These are phyloP conservation scores for Drosophila macrospina DNA, from an alignment of 2,888 invertebrate genomes.

Conservation along the genomic window DNA sequence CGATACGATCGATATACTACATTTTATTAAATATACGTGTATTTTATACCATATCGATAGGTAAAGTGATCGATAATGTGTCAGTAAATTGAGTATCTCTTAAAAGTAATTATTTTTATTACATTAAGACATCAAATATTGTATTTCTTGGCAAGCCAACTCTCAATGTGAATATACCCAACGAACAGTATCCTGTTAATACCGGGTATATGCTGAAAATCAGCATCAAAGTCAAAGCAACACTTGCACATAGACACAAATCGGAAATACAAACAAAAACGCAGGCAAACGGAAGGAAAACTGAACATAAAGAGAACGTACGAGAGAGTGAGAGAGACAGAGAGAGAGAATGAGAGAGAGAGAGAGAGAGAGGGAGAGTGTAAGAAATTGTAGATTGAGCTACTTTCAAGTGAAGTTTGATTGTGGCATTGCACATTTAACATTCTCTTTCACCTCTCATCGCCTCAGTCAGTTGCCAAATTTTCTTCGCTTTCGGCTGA, in stretches of 20 bases:
- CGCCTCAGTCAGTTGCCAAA: constrained; percentile 31
- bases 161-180: not conserved
- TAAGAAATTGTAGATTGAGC: not conserved
- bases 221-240: constrained; percentile 24
- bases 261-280: constrained; percentile 20
- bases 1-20: no score
- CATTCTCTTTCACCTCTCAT: constrained; percentile 14
- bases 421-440: constrained; percentile 28
- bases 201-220: constrained; percentile 10
- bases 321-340: no score
- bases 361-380: not conserved
- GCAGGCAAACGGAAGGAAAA: not conserved
- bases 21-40: no score
- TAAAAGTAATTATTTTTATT: no score
- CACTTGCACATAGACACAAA: constrained; percentile 13
- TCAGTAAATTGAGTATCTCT: no score
- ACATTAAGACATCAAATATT: no score
- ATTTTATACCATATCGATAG: no score
- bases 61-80: no score
- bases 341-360: not conserved
- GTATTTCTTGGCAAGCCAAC: no score
- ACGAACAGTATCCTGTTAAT: not conserved
- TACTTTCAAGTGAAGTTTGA: constrained; percentile 15
- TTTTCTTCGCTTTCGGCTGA: constrained; percentile 25
- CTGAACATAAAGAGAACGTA: no score